Evolutionary conservation across 2,113 vertebrate genomes (phyloP).

Genomic region (Pantherophis guttatus): DNA sequence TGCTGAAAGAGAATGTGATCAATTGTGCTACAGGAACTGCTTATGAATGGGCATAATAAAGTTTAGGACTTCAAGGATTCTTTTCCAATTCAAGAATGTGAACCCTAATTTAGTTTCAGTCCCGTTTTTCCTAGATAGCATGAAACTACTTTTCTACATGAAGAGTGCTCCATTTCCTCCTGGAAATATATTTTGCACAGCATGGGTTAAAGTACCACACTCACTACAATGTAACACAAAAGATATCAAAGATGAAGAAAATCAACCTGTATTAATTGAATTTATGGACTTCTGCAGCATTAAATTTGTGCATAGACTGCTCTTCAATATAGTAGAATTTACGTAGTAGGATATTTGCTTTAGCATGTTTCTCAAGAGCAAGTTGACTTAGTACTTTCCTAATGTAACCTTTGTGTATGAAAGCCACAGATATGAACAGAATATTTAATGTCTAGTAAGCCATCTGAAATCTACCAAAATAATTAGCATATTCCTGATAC

Average conservation of each 20-base stretch:
- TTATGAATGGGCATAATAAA: neutral
- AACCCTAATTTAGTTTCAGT: neutral
- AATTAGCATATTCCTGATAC: neutral
- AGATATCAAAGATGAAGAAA: neutral
- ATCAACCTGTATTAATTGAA: neutral
- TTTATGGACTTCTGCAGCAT: neutral
- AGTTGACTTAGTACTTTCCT: neutral
- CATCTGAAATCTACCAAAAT: neutral
- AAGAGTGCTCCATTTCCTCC: neutral
- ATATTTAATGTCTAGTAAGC: neutral
- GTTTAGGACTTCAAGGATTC: neutral
- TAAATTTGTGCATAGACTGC: neutral
- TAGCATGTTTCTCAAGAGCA: neutral
- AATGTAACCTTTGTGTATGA: neutral
- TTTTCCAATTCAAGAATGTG: neutral
- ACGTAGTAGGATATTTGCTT: neutral
- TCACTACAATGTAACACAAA: neutral
- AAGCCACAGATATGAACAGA: neutral
- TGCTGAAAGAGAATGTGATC: neutral
- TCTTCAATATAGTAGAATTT: neutral
- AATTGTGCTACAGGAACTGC: neutral
- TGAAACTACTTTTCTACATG: neutral
- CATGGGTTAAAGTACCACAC: neutral
- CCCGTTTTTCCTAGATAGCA: neutral
- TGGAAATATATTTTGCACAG: slow-evolving; percentile 1